Percentiles rank a stretch among this genome's conserved stretches.
Conservation (phyloP, 1,140 invertebrate genomes). For the Drosophila ironensis region DNA sequence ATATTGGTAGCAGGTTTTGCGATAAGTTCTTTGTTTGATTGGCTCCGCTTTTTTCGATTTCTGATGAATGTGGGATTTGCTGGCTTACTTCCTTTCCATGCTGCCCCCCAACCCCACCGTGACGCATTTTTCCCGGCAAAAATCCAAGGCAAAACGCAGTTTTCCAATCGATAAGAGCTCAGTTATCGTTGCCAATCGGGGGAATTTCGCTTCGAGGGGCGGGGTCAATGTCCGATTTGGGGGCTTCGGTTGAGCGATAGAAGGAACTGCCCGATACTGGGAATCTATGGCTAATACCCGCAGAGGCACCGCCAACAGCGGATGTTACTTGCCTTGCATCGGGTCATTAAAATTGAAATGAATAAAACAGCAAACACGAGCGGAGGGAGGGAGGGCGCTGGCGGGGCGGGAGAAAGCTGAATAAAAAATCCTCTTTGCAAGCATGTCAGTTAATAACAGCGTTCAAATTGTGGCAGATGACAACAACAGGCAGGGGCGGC, state of each 20-base stretch:
- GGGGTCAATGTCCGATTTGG: constrained; percentile 24
- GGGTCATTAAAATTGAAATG: constrained; percentile 61
- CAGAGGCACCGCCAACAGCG: constrained; percentile 7
- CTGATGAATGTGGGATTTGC: constrained; percentile 14
- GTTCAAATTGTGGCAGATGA: constrained; percentile 77
- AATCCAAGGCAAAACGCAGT: constrained; percentile 38
- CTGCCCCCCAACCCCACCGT: neutral
- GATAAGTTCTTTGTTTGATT: constrained; percentile 40
- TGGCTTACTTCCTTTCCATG: constrained; percentile 6
- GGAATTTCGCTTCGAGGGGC: neutral
- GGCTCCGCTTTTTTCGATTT: constrained; percentile 6
- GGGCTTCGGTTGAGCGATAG: constrained; percentile 3
- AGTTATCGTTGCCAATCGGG: constrained; percentile 4
- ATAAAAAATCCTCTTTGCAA: constrained; percentile 51
- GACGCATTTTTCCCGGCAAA: neutral
- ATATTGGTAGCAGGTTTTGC: constrained; percentile 12
- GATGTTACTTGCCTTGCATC: constrained; percentile 41
- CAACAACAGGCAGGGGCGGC: constrained; percentile 2
- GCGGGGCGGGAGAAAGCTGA: neutral
- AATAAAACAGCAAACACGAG: no score
- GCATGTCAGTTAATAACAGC: constrained; percentile 76
- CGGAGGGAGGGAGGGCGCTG: no score
- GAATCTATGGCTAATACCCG: neutral
- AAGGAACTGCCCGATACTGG: neutral
- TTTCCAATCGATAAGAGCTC: constrained; percentile 39